Evolutionary conservation across 2,113 vertebrate genomes (phyloP).

Genomic region (Chamaea fasciata): DNA sequence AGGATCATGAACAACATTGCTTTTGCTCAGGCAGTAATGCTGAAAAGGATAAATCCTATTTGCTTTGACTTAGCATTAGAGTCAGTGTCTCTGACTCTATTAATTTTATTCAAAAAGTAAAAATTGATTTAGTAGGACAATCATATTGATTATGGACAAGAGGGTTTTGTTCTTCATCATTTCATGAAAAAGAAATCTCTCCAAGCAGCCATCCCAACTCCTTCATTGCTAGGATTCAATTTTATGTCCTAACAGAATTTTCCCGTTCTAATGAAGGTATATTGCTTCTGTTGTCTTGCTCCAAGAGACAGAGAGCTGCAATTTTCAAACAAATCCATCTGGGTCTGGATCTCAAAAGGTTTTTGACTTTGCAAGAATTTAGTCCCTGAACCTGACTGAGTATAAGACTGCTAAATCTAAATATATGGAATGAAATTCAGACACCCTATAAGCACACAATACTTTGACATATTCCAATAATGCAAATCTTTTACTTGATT

Average conservation of each 20-base stretch:
- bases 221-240: not conserved
- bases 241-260: not conserved
- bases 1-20: not conserved
- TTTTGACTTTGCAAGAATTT: not conserved
- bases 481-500: not conserved
- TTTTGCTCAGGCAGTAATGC: not conserved
- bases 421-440: not conserved
- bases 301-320: not conserved
- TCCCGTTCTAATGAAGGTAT: not conserved
- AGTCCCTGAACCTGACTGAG: not conserved
- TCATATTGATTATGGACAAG: not conserved
- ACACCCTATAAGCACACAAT: not conserved
- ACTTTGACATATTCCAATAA: not conserved
- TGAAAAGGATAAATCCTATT: not conserved
- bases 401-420: not conserved
- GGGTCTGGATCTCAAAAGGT: not conserved
- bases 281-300: not conserved
- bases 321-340: not conserved
- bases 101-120: slow-evolving; percentile 19
- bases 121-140: not conserved
- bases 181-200: not conserved
- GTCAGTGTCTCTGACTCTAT: not conserved
- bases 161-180: not conserved
- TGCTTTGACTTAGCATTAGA: not conserved
- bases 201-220: not conserved